These are phyloP conservation scores for Mugil cephalus DNA, from an alignment of 2,113 vertebrate species.

Conservation along the genomic window DNA sequence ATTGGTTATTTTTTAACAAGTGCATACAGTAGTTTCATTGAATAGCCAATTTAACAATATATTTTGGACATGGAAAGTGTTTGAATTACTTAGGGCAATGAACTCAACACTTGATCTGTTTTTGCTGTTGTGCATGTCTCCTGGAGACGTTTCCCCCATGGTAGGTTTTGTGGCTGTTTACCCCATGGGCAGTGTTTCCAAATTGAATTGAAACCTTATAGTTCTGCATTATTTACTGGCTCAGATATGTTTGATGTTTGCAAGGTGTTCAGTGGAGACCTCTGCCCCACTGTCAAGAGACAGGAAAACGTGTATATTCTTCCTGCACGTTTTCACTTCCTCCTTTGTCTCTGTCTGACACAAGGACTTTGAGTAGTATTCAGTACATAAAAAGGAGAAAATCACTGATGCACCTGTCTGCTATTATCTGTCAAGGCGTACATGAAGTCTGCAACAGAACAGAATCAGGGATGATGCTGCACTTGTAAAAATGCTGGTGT, in stretches of 20 bases:
- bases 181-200: neutral
- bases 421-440: slow-evolving; percentile 20
- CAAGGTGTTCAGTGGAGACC: no score
- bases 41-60: no score
- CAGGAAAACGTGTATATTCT: slow-evolving; percentile 2
- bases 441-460: slow-evolving; percentile 6
- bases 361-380: neutral
- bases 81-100: no score
- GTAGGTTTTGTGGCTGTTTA: no score
- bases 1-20: no score
- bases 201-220: neutral
- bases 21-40: no score
- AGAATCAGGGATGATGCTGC: neutral
- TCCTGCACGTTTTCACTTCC: slow-evolving; percentile 10
- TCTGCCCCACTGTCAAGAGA: neutral
- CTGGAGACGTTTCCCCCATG: no score
- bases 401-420: neutral
- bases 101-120: no score
- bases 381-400: neutral
- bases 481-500: no score
- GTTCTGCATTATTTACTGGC: no score
- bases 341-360: neutral
- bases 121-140: no score
- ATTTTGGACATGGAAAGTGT: no score
- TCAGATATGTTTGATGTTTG: neutral